These are phyloP conservation scores for Eulemur rubriventer DNA, from an alignment of 2,797 vertebrate species.

Conservation along the genomic window DNA sequence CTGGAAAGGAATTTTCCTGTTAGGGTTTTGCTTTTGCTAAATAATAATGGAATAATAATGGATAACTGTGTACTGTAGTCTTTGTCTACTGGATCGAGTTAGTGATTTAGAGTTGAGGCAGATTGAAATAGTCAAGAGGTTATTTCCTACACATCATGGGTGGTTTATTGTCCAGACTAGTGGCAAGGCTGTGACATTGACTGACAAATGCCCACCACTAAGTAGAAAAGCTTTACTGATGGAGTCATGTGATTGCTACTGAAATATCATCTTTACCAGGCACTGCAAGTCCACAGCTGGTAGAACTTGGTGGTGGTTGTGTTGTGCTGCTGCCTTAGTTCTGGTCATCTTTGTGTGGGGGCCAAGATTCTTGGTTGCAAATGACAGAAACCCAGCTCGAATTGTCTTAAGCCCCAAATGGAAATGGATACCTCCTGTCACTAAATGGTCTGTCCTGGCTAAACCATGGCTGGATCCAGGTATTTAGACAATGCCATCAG, in stretches of 20 bases:
- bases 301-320: not conserved
- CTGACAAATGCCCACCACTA: not conserved
- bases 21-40: constrained; percentile 27
- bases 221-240: not conserved
- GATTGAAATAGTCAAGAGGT: not conserved
- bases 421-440: not conserved
- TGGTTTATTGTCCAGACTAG: not conserved
- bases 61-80: not conserved
- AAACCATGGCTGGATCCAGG: not conserved
- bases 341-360: not conserved
- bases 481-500: not conserved
- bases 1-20: not conserved
- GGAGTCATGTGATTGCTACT: not conserved
- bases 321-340: not conserved
- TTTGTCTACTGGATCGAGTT: not conserved
- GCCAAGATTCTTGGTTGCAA: not conserved
- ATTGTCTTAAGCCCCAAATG: not conserved
- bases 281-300: not conserved
- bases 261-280: not conserved
- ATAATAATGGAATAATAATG: not conserved
- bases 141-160: not conserved
- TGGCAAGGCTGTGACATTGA: not conserved
- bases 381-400: not conserved
- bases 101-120: not conserved
- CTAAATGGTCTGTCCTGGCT: not conserved